A percentile compares a stretch with the other conserved stretches of the same genome.
Evolutionary conservation across 2,113 vertebrate genomes (phyloP).

Genomic region (Leptobrachium ailaonicum): DNA sequence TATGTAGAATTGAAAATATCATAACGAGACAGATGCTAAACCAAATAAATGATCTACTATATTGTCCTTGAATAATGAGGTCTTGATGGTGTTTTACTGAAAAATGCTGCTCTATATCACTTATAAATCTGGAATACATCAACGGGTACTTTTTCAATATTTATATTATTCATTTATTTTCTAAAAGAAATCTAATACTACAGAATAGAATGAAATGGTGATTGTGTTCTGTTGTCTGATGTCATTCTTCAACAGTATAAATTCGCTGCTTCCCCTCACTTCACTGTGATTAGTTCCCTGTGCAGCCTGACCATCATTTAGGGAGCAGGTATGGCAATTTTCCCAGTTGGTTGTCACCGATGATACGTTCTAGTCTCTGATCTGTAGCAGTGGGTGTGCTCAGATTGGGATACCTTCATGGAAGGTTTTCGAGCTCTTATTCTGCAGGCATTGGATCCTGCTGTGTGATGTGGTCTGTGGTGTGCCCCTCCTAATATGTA

Average conservation of each 20-base stretch:
- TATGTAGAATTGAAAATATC: too few species aligned
- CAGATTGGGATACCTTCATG: not conserved
- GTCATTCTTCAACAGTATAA: not conserved
- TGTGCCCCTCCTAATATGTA: not conserved
- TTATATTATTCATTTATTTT: too few species aligned
- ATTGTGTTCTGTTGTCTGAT: too few species aligned
- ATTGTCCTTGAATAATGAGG: too few species aligned
- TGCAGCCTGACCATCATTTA: slow-evolving; percentile 1
- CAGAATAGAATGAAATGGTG: too few species aligned
- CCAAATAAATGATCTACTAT: too few species aligned
- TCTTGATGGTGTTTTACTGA: too few species aligned
- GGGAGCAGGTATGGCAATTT: slow-evolving; percentile 8
- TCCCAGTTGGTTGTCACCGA: slow-evolving; percentile 8
- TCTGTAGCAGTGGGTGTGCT: slow-evolving; percentile 27
- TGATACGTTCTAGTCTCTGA: slow-evolving; percentile 10
- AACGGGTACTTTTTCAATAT: too few species aligned
- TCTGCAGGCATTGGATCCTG: not conserved
- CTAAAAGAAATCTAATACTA: too few species aligned
- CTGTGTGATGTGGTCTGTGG: not conserved
- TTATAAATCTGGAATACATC: too few species aligned
- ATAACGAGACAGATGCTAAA: too few species aligned
- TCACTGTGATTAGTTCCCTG: slow-evolving; percentile 4
- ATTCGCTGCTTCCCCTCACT: not conserved
- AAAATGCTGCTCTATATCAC: too few species aligned
- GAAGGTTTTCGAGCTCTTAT: not conserved